Conservation (phyloP, 2,797 vertebrate species). For the Hoplostethus atlanticus region DNA sequence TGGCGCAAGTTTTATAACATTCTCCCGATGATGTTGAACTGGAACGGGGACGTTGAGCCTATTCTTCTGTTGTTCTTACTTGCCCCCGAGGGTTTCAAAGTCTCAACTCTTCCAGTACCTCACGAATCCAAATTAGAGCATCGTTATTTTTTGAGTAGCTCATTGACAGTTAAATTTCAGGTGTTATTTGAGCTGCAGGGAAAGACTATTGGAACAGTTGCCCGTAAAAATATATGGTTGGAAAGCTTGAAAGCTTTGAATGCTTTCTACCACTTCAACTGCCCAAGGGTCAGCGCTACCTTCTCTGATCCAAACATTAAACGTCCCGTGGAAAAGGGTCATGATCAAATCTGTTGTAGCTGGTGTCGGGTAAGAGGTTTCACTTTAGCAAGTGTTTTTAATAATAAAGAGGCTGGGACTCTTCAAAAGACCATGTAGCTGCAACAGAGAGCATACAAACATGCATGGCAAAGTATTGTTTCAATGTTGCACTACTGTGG, state of each 20-base stretch:
- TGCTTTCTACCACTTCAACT: conserved; percentile 17
- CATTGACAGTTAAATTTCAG: conserved; percentile 86
- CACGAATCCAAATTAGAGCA: conserved; percentile 79
- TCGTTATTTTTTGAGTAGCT: conserved; percentile 71
- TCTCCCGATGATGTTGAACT: no score
- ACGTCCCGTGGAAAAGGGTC: not conserved
- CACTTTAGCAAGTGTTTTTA: conserved; percentile 36
- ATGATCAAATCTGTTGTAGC: not conserved
- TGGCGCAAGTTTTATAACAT: not conserved
- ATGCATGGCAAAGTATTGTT: conserved; percentile 6
- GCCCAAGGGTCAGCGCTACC: conserved; percentile 10
- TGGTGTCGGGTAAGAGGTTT: conserved; percentile 7
- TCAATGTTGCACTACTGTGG: conserved; percentile 66
- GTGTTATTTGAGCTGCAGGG: conserved; percentile 78
- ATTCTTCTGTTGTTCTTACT: conserved; percentile 35
- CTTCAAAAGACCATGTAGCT: conserved; percentile 42
- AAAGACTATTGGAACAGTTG: conserved; percentile 65
- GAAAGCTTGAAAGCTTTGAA: conserved; percentile 2
- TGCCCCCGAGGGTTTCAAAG: conserved; percentile 72
- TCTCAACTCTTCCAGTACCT: conserved; percentile 84
- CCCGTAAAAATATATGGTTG: conserved; percentile 26
- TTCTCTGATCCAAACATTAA: not conserved
- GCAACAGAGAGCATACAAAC: conserved; percentile 19
- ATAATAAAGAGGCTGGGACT: conserved; percentile 62
- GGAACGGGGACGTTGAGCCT: conserved; percentile 34